A percentile compares a stretch with the other conserved stretches of the same genome.
These are phyloP conservation scores for Diorhabda sublineata DNA, from an alignment of 1,140 invertebrate genomes.

Conservation along the genomic window DNA sequence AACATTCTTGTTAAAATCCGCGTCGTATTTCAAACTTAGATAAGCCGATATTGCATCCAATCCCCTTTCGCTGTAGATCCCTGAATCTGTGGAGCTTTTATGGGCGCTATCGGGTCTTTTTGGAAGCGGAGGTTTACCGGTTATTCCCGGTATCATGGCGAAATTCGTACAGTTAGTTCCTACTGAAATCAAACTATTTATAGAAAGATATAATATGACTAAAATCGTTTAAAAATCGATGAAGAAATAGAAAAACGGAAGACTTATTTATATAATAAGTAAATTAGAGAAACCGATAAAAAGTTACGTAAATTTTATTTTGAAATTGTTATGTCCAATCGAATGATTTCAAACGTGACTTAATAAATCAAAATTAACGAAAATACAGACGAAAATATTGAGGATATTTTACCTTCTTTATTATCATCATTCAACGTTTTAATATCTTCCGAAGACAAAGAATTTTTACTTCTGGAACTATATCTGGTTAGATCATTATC, in stretches of 20 bases:
- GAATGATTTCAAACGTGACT: neutral
- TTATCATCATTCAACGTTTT: neutral
- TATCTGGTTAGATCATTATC: conserved; percentile 20
- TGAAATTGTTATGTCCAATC: neutral
- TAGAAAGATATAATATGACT: neutral
- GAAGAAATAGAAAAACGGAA: neutral
- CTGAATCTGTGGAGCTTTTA: neutral
- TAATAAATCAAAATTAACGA: no score
- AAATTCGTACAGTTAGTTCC: no score
- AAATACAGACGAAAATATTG: no score
- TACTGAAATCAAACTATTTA: neutral
- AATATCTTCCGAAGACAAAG: conserved; percentile 24
- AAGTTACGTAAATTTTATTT: neutral
- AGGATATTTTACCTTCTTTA: no score
- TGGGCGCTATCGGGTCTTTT: conserved; percentile 23
- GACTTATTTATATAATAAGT: neutral
- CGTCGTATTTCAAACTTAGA: conserved; percentile 31
- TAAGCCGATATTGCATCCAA: conserved; percentile 30
- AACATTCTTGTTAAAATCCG: neutral
- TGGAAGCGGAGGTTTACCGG: conserved; percentile 34
- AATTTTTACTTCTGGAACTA: conserved; percentile 20
- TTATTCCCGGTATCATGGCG: conserved; percentile 28
- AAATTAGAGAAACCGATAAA: neutral
- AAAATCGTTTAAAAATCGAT: neutral
- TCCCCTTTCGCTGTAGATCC: neutral